Evolutionary conservation across 2,888 invertebrate genomes (phyloP).

Genomic region (Leptarthrus brevirostris): DNA sequence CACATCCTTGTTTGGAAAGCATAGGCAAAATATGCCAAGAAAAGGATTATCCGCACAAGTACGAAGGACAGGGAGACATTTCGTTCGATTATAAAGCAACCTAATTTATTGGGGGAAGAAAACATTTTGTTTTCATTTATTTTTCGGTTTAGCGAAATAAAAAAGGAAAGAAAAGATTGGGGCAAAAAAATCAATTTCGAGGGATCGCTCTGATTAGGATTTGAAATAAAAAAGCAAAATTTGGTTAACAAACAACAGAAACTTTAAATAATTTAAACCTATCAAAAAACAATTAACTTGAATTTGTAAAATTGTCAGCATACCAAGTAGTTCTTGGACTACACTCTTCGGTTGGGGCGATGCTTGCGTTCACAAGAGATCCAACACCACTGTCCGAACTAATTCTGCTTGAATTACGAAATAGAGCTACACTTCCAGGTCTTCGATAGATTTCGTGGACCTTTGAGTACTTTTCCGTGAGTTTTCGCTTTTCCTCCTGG

Average conservation of each 20-base stretch:
- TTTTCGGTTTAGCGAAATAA: too few species aligned
- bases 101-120: slow-evolving; percentile 11
- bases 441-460: slow-evolving; percentile 60
- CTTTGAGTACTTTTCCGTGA: slow-evolving; percentile 62
- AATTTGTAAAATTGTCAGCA: slow-evolving; percentile 53
- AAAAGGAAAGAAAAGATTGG: too few species aligned
- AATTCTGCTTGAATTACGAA: slow-evolving; percentile 65
- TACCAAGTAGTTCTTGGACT: slow-evolving; percentile 65
- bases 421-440: slow-evolving; percentile 62
- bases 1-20: neutral
- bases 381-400: slow-evolving; percentile 66
- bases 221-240: neutral
- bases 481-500: slow-evolving; percentile 62
- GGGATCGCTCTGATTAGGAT: too few species aligned
- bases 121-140: too few species aligned
- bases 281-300: too few species aligned
- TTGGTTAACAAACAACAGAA: neutral
- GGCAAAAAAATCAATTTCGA: too few species aligned
- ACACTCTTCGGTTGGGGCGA: slow-evolving; percentile 57
- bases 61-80: slow-evolving; percentile 15
- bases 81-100: neutral
- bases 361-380: slow-evolving; percentile 60
- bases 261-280: neutral
- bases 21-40: neutral
- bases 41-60: slow-evolving; percentile 29